Evolutionary conservation across 2,113 vertebrate genomes (phyloP).

Genomic region (Grallaria varia): DNA sequence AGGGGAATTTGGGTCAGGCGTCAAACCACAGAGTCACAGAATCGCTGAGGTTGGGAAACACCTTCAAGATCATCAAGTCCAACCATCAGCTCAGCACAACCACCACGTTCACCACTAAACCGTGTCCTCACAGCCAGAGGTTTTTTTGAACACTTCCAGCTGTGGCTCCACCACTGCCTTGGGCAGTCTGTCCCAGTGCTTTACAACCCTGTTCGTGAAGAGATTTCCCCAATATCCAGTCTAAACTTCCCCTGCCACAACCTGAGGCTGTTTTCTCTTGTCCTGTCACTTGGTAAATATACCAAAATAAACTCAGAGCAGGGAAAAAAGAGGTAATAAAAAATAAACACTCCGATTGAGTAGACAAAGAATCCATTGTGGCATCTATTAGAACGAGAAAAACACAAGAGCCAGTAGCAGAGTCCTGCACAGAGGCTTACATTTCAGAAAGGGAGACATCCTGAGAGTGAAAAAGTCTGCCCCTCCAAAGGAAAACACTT

Average conservation of each 20-base stretch:
- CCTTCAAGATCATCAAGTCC: not conserved
- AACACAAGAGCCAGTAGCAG: not conserved
- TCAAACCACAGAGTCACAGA: not conserved
- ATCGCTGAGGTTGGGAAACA: rapidly evolving
- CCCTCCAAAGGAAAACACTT: not conserved
- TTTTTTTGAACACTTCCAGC: not conserved
- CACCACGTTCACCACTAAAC: not conserved
- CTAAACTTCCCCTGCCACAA: not conserved
- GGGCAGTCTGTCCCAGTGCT: not conserved
- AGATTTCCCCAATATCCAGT: not conserved
- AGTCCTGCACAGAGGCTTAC: not conserved
- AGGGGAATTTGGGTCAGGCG: not conserved
- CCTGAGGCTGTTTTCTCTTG: not conserved
- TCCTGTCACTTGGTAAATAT: not conserved
- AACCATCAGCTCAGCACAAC: not conserved
- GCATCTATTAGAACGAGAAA: not conserved
- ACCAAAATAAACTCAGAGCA: not conserved
- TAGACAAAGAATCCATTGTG: not conserved
- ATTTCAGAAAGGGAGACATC: not conserved
- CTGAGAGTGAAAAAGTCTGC: not conserved
- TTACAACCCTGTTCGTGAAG: not conserved
- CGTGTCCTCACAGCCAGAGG: not conserved
- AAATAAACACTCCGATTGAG: not conserved
- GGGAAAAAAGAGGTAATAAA: not conserved
- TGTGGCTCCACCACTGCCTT: not conserved